Percentiles rank a stretch among this genome's conserved stretches.
phyloP scores from a whole-genome alignment of 2,797 vertebrate species.

The Tadarida brasiliensis region DNA sequence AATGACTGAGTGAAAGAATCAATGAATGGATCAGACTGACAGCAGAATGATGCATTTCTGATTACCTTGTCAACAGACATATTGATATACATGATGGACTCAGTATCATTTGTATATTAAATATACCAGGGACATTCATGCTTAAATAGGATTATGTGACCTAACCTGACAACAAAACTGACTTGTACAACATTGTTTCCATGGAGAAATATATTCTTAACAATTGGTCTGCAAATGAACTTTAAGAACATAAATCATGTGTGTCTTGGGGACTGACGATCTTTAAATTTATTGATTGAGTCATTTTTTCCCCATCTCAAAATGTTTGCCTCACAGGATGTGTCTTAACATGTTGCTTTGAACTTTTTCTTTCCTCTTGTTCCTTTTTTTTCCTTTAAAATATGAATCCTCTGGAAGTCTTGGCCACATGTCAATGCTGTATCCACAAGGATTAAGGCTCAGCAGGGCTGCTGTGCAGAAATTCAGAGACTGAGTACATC shows the following conservation, averaged over 20 bases:
- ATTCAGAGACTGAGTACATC: slow-evolving; percentile 70
- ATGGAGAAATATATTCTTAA: neutral
- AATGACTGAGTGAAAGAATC: neutral
- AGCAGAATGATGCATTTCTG: neutral
- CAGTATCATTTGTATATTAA: neutral
- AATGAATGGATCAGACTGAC: neutral
- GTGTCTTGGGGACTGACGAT: neutral
- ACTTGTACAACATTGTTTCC: slow-evolving; percentile 17
- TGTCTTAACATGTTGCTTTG: slow-evolving; percentile 65
- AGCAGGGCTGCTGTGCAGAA: slow-evolving; percentile 57
- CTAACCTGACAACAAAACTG: neutral
- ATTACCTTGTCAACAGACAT: neutral
- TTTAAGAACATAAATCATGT: slow-evolving; percentile 42
- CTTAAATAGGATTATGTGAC: neutral
- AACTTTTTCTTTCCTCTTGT: slow-evolving; percentile 70
- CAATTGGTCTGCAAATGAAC: slow-evolving; percentile 34
- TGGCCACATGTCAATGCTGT: slow-evolving; percentile 55
- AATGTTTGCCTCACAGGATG: slow-evolving; percentile 48
- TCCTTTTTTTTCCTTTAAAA: slow-evolving; percentile 65
- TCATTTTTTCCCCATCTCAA: slow-evolving; percentile 25
- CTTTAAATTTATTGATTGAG: slow-evolving; percentile 59
- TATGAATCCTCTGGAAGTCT: slow-evolving; percentile 66
- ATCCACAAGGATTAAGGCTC: slow-evolving; percentile 73
- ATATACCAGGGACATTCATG: neutral
- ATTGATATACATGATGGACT: neutral